Evolutionary conservation across 2,888 invertebrate species (phyloP), one percentile per base, ranked within the genome.

Genomic region (Vandiemenella viatica): DNA sequence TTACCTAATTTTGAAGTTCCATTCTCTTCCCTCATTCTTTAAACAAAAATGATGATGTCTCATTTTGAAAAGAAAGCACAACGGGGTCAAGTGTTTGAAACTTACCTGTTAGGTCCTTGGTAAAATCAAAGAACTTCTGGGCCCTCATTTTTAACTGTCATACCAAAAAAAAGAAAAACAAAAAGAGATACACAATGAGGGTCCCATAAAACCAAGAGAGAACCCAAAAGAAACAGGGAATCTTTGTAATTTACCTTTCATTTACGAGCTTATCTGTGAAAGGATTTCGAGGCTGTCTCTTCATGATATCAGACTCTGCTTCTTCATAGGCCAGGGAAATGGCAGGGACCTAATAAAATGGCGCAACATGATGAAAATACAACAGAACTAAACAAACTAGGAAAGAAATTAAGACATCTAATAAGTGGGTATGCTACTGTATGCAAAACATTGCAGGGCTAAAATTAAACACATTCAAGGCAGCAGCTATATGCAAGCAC

Each of bases 251-350:
- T 55, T 78, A 88, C 86, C 90, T 88, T 80, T 86, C 85, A 71
- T 91, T 91, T 70, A 92, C 91, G 68, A 92, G 83, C 76, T 90
- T 90, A 77, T 91, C 91, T 66, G 77, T 76, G 71, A 78, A 77
- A 61, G 90, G 88, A 70, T 90, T 84, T 71, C 90, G 79, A 63
- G 91, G 90, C 61, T 81, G 80, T 62, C 89, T 78, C 79, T 90
- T 90, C 91, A 91, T 91, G 68, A 91, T 91, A 76, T 91, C 91
- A 58, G 85, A 80, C 70, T 91, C 91, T 54, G 90, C 86, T 64
- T 78, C 75, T 74, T 91, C 90, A 72, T 91, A 91, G 62, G 90
- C 89, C 67, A 91, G 76, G 58, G 90, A 89, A 70, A 91, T 91
- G 62, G 90, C 90, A 64, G 90, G 90, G 65, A 88, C 80, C 87